Evolutionary conservation across 2,113 vertebrate genomes (phyloP), one percentile per base, ranked within the genome.

Genomic region (Brachirus orientalis): DNA sequence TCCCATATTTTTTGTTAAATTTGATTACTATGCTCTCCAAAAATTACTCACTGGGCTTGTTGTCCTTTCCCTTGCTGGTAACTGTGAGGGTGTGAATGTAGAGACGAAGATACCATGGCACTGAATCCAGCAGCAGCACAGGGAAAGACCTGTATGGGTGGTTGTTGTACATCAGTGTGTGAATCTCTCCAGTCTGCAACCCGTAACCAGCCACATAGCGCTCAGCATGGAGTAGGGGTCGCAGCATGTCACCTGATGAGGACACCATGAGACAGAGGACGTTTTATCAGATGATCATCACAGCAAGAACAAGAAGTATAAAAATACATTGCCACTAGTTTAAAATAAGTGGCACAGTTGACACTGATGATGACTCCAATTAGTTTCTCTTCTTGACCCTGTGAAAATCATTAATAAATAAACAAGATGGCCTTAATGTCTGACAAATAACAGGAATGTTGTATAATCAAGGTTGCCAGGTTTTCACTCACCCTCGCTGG

Each of bases 61-160:
- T 98, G 38, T 97, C 95, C 73, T 94, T 96, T 56, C 93, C 93
- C 81, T 95, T 98, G 48, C 97, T 98, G 88, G 92, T 94, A 86
- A 99, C 95, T 2, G 92, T 94, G 40, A 99, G 94, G 0, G 97
- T 99, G 90, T 99, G 96, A 79, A 98, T 90, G 3, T 98, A 99
- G 37, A 99, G 94, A 2, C 96, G 94, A 63, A 99, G 94, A 74
- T 97, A 99, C 97, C 98, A 99, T 1, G 98, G 97, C 72, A 99
- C 97, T 0, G 92, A 89, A 63, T 98, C 96, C 90, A 99, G 90
- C 74, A 99, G 91, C 66, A 99, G 84, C 17, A 98, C 95, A 0
- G 97, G 96, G 81, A 97, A 98, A 36, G 96, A 95, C 66, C 97
- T 91, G 89, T 94, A 97, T 0, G 95, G 96, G 82, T 99, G 98